phyloP scores from a whole-genome alignment of 2,113 vertebrate genomes.

The Elephantulus edwardii region DNA sequence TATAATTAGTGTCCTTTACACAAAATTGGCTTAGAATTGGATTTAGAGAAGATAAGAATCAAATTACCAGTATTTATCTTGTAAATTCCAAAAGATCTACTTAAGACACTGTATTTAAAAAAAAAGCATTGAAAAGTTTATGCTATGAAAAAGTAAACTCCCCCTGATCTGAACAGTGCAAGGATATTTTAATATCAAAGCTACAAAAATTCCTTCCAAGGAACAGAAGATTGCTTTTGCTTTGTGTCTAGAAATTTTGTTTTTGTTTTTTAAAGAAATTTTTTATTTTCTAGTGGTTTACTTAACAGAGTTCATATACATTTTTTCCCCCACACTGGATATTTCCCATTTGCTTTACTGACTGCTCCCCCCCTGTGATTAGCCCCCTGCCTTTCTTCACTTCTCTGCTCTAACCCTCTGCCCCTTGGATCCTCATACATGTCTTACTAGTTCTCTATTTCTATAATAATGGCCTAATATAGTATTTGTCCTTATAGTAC shows the following conservation, averaged over 20 bases:
- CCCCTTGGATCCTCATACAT: too few species aligned
- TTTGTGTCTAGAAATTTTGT: background rate
- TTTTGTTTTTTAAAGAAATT: too few species aligned
- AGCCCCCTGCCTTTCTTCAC: too few species aligned
- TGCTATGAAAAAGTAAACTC: constrained; percentile 60
- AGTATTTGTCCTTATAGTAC: too few species aligned
- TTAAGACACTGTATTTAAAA: constrained; percentile 78
- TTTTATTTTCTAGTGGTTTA: too few species aligned
- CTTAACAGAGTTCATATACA: too few species aligned
- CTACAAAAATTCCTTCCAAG: background rate
- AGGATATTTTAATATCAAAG: background rate
- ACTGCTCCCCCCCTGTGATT: too few species aligned
- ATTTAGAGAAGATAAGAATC: constrained; percentile 90
- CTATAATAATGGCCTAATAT: too few species aligned
- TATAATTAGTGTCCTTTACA: constrained; percentile 89
- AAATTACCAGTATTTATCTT: constrained; percentile 91
- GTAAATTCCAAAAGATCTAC: constrained; percentile 89
- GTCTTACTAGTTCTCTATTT: too few species aligned
- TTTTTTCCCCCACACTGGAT: too few species aligned
- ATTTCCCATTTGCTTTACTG: too few species aligned
- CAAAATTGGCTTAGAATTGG: constrained; percentile 88
- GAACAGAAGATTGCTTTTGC: constrained; percentile 34
- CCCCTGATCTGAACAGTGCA: background rate
- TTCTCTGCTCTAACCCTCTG: too few species aligned
- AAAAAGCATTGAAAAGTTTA: constrained; percentile 69